Evolutionary conservation across 1,140 invertebrate species (phyloP).

Genomic region (Caenorhabditis remanei): DNA sequence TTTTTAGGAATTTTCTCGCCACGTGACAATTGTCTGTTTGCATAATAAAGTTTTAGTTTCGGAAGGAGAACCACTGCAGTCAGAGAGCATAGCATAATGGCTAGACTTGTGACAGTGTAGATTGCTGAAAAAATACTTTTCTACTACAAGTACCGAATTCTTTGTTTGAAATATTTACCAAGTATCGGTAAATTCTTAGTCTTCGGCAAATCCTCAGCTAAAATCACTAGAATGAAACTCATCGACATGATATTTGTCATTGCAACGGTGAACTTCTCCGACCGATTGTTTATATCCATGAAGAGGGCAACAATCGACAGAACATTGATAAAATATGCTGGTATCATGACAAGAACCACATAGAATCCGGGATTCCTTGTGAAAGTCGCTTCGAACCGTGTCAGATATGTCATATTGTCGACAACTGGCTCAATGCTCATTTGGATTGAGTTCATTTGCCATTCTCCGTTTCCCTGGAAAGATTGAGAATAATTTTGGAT

Average conservation of each 20-base stretch:
- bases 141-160: background rate
- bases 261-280: conserved; percentile 20
- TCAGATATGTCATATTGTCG: conserved; percentile 28
- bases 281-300: conserved; percentile 15
- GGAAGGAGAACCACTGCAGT: background rate
- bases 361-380: conserved; percentile 28
- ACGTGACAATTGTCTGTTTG: background rate
- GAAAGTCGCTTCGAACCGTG: conserved; percentile 18
- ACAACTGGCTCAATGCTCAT: conserved; percentile 5
- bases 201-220: conserved; percentile 45
- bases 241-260: conserved; percentile 57
- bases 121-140: background rate
- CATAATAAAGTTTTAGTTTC: background rate
- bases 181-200: conserved; percentile 51
- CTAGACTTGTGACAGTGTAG: conserved; percentile 26
- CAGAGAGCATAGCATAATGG: background rate
- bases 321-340: conserved; percentile 35
- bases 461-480: conserved; percentile 48
- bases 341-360: conserved; percentile 30
- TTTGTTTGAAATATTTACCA: conserved; percentile 5
- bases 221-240: conserved; percentile 53
- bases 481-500: too few species aligned
- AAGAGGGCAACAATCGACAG: conserved; percentile 20
- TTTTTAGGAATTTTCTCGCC: conserved; percentile 39
- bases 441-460: conserved; percentile 41